Percentiles rank a stretch among this genome's conserved stretches.
These are phyloP conservation scores for Grantiella picta DNA, from an alignment of 2,113 vertebrate genomes.

Conservation along the genomic window DNA sequence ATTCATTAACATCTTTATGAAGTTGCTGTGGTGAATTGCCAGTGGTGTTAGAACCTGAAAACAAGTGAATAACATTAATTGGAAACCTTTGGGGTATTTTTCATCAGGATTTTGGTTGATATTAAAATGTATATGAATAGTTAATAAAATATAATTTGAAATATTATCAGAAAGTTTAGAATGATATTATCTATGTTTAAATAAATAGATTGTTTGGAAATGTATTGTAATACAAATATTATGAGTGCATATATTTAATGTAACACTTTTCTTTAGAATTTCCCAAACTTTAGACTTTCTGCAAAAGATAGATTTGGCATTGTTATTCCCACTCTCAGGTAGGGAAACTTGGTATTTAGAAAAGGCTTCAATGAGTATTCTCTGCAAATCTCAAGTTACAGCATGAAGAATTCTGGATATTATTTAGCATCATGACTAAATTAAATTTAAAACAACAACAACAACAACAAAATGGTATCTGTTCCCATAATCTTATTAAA, in stretches of 20 bases:
- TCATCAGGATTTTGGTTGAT: not conserved
- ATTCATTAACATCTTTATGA: constrained; percentile 32
- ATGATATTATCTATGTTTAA: not conserved
- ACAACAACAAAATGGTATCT: not conserved
- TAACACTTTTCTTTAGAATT: not conserved
- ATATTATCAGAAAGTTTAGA: not conserved
- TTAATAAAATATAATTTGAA: not conserved
- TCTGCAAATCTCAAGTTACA: not conserved
- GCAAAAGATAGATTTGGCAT: not conserved
- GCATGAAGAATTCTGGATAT: not conserved
- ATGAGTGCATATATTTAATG: not conserved
- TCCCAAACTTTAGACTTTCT: not conserved
- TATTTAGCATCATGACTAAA: not conserved
- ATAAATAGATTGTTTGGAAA: not conserved
- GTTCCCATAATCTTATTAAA: not conserved
- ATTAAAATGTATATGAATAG: not conserved
- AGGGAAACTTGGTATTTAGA: not conserved
- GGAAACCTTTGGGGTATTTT: not conserved
- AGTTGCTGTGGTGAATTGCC: not conserved
- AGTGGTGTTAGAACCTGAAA: not conserved
- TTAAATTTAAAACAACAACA: constrained; percentile 14
- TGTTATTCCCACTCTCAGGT: not conserved
- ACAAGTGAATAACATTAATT: not conserved
- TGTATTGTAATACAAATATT: not conserved
- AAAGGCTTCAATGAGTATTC: not conserved